phyloP scores from a whole-genome alignment of 2,888 invertebrate species.

The Pseudococcus jackbeardsleyi region DNA sequence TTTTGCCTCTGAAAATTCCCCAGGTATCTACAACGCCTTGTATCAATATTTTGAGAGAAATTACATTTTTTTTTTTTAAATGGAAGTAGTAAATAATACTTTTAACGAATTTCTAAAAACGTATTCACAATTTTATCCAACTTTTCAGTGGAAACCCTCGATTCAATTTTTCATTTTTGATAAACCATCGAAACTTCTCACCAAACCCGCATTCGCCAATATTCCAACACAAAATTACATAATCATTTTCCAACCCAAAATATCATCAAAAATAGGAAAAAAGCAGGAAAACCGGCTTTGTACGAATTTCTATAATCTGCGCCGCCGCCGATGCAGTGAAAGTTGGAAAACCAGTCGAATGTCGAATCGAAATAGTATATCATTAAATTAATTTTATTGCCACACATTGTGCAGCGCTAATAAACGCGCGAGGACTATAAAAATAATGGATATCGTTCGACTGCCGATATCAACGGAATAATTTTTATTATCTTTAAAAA shows the following conservation, averaged over 20 bases:
- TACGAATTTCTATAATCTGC: constrained; percentile 1
- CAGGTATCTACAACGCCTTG: no score
- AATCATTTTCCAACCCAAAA: background rate
- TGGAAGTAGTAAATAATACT: no score
- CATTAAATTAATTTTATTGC: constrained; percentile 50
- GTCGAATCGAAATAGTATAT: constrained; percentile 13
- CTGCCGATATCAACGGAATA: background rate
- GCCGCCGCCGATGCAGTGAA: background rate
- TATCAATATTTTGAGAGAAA: no score
- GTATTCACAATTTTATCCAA: no score
- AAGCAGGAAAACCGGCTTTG: background rate
- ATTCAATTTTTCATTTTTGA: no score
- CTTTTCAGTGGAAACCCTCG: no score
- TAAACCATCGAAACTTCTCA: no score
- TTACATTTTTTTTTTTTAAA: no score
- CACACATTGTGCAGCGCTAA: constrained; percentile 20
- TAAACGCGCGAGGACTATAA: constrained; percentile 28
- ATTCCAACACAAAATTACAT: no score
- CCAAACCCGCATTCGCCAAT: no score
- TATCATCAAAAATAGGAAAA: background rate
- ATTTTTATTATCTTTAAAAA: background rate
- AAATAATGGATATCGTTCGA: background rate
- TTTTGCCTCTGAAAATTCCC: no score
- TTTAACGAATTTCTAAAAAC: no score
- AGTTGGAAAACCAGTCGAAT: background rate